Conservation (phyloP, 1,140 invertebrate genomes). For the Bombus polaris region DNA sequence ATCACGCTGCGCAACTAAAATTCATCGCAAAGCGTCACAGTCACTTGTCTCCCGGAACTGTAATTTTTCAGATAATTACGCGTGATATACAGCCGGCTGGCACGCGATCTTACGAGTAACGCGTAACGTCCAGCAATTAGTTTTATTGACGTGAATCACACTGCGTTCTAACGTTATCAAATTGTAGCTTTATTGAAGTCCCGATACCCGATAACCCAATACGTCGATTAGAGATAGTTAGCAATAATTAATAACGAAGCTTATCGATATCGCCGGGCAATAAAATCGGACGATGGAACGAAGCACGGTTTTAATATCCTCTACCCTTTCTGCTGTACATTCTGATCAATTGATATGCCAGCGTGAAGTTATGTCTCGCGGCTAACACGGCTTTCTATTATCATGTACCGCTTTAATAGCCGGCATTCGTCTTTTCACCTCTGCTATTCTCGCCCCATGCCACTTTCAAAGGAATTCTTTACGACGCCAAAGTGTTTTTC, state of each 20-base stretch:
- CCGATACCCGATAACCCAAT: conserved; percentile 49
- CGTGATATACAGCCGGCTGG: not conserved
- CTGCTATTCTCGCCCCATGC: not conserved
- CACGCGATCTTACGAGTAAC: conserved; percentile 43
- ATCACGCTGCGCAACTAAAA: not conserved
- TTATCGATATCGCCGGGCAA: conserved; percentile 37
- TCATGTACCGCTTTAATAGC: not conserved
- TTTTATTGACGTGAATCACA: conserved; percentile 43
- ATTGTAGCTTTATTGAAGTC: conserved; percentile 34
- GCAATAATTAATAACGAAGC: conserved; percentile 50
- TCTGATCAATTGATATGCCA: conserved; percentile 32
- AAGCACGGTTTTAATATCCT: conserved; percentile 40
- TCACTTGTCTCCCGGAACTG: conserved; percentile 11
- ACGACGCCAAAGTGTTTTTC: not conserved
- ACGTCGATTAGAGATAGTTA: conserved; percentile 43
- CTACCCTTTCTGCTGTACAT: not conserved
- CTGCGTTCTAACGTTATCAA: conserved; percentile 30
- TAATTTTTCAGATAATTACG: conserved; percentile 39
- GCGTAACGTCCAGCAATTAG: conserved; percentile 12
- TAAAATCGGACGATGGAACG: conserved; percentile 39
- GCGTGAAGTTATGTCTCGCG: not conserved
- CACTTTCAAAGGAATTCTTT: not conserved
- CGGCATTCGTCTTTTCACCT: not conserved
- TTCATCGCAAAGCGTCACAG: conserved; percentile 10
- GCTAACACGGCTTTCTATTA: not conserved